These are phyloP conservation scores for Nyctibius bracteatus DNA, from an alignment of 2,113 vertebrate genomes.

Conservation along the genomic window DNA sequence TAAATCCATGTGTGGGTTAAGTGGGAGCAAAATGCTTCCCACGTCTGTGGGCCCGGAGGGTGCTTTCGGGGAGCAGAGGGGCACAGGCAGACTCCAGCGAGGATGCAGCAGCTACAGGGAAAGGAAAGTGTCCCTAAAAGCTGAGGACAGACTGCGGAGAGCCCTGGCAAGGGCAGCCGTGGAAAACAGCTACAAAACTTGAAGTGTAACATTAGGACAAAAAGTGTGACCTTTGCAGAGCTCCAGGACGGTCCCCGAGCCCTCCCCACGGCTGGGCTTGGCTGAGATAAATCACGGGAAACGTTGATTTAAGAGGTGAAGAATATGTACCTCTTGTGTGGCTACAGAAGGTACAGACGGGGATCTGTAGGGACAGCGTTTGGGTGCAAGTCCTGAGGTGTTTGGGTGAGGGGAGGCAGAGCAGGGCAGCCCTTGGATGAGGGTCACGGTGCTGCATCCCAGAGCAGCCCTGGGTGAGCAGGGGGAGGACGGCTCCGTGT, in stretches of 20 bases:
- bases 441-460: neutral
- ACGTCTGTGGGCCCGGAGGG: neutral
- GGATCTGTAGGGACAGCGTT: too few relatives aligned
- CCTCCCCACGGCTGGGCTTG: accelerated
- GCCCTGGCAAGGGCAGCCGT: neutral
- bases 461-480: neutral
- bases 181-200: neutral
- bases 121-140: neutral
- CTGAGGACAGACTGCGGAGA: neutral
- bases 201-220: constrained; percentile 7
- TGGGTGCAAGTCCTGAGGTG: neutral
- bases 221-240: neutral
- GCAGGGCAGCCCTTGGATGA: neutral
- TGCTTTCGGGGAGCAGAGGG: neutral
- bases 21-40: neutral
- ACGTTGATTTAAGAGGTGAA: neutral
- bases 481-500: neutral
- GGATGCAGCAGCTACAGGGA: accelerated
- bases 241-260: neutral
- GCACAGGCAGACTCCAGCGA: accelerated
- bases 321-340: neutral
- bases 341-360: neutral
- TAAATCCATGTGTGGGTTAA: neutral
- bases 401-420: neutral
- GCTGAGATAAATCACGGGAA: neutral